phyloP scores from a whole-genome alignment of 2,797 vertebrate genomes.

The Pempheris klunzingeri region DNA sequence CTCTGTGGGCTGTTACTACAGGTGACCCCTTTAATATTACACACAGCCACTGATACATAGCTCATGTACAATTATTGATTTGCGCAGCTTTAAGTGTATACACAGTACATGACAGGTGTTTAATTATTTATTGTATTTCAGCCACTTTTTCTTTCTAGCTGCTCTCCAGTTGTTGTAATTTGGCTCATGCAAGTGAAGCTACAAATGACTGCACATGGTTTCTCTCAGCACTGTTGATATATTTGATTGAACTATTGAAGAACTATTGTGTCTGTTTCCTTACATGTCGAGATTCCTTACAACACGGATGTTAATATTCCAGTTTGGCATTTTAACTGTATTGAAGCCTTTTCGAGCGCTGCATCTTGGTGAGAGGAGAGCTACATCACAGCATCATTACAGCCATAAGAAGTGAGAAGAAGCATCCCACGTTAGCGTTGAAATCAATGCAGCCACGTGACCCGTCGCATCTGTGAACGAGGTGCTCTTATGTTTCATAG shows the following conservation, averaged over 20 bases:
- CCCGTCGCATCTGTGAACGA: constrained; percentile 52
- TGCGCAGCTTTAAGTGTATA: not conserved
- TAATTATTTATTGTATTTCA: constrained; percentile 12
- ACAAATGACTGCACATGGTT: constrained; percentile 1
- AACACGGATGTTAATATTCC: constrained; percentile 15
- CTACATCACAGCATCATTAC: constrained; percentile 49
- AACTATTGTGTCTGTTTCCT: constrained; percentile 36
- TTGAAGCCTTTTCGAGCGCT: constrained; percentile 4
- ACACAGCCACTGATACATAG: not conserved
- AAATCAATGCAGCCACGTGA: constrained; percentile 69
- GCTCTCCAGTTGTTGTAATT: constrained; percentile 18
- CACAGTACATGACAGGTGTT: not conserved
- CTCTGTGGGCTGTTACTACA: not conserved
- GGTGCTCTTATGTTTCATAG: constrained; percentile 57
- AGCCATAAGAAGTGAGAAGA: constrained; percentile 44
- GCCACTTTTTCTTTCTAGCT: not conserved
- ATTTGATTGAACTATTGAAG: constrained; percentile 22
- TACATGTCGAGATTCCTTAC: not conserved
- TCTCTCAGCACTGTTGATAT: not conserved
- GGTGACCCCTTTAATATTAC: not conserved
- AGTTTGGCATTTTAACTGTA: constrained; percentile 41
- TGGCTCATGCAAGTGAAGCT: constrained; percentile 13
- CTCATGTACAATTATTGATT: not conserved
- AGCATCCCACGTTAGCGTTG: constrained; percentile 62
- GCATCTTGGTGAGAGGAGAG: constrained; percentile 9